These are phyloP conservation scores for Zophobas morio DNA, from an alignment of 1,140 invertebrate genomes.

Conservation along the genomic window DNA sequence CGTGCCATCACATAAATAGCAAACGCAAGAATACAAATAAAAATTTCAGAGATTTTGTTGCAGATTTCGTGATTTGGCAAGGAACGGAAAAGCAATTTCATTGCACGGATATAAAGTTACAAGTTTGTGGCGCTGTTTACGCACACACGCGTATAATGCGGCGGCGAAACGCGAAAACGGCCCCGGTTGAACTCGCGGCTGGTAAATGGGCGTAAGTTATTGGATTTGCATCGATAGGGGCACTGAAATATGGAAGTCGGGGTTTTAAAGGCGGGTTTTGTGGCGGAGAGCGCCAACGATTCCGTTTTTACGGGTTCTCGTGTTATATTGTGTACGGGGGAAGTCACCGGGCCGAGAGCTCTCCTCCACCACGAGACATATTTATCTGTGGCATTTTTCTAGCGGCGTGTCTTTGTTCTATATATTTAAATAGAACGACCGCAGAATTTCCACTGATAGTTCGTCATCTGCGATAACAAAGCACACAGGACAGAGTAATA, in stretches of 20 bases:
- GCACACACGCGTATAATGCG: background rate
- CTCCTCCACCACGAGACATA: background rate
- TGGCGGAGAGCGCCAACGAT: too few relatives aligned
- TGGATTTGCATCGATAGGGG: too few relatives aligned
- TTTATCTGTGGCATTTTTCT: background rate
- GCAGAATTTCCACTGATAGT: background rate
- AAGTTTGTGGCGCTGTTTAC: background rate
- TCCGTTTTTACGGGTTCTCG: too few relatives aligned
- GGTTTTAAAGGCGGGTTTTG: too few relatives aligned
- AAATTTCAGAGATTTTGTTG: constrained; percentile 2
- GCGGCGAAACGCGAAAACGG: too few relatives aligned
- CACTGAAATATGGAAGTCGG: too few relatives aligned
- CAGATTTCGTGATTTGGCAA: constrained; percentile 37
- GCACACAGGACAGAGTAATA: constrained; percentile 14
- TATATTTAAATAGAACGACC: background rate
- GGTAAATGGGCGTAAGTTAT: too few relatives aligned
- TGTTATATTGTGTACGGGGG: too few relatives aligned
- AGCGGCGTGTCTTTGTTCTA: background rate
- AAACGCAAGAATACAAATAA: background rate
- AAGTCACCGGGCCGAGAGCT: too few relatives aligned
- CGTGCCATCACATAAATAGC: constrained; percentile 17
- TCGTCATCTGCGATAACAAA: constrained; percentile 19
- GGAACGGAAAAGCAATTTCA: constrained; percentile 32
- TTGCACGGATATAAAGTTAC: background rate
- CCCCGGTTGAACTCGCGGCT: too few relatives aligned